phyloP scores from a whole-genome alignment of 2,888 invertebrate species.

The Thymelicus acteon region DNA sequence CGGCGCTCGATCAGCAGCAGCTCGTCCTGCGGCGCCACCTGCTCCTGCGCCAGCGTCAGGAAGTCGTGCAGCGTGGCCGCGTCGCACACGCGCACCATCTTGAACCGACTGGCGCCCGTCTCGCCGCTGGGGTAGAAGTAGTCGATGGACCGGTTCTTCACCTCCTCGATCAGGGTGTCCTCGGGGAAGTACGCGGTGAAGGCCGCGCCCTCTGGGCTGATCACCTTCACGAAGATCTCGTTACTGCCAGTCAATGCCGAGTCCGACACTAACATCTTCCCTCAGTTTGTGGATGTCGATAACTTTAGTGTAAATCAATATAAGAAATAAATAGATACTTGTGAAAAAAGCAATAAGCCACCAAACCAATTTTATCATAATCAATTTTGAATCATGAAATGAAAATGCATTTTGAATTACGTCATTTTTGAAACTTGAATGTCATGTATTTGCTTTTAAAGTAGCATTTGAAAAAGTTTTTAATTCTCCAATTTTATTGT shows the following conservation, averaged over 20 bases:
- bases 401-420: slow-evolving; percentile 14
- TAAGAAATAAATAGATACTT: slow-evolving; percentile 56
- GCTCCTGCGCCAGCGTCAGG: slow-evolving; percentile 69
- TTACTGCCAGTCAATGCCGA: slow-evolving; percentile 54
- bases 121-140: slow-evolving; percentile 75
- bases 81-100: slow-evolving; percentile 71
- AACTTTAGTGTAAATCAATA: slow-evolving; percentile 50
- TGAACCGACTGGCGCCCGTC: slow-evolving; percentile 64
- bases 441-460: not conserved
- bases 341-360: slow-evolving; percentile 57
- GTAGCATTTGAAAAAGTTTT: too few species aligned
- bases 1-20: slow-evolving; percentile 69
- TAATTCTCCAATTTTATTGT: too few species aligned
- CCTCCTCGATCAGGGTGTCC: slow-evolving; percentile 72
- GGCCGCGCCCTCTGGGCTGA: slow-evolving; percentile 72
- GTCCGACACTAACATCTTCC: slow-evolving; percentile 69
- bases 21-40: slow-evolving; percentile 69
- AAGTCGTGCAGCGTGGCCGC: slow-evolving; percentile 72
- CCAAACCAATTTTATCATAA: slow-evolving; percentile 62
- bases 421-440: slow-evolving; percentile 43
- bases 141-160: slow-evolving; percentile 70
- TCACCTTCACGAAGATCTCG: slow-evolving; percentile 68
- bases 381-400: slow-evolving; percentile 39
- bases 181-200: slow-evolving; percentile 66
- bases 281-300: slow-evolving; percentile 41